Evolutionary conservation across 1,140 invertebrate genomes (phyloP).

Genomic region (Spodoptera litura): DNA sequence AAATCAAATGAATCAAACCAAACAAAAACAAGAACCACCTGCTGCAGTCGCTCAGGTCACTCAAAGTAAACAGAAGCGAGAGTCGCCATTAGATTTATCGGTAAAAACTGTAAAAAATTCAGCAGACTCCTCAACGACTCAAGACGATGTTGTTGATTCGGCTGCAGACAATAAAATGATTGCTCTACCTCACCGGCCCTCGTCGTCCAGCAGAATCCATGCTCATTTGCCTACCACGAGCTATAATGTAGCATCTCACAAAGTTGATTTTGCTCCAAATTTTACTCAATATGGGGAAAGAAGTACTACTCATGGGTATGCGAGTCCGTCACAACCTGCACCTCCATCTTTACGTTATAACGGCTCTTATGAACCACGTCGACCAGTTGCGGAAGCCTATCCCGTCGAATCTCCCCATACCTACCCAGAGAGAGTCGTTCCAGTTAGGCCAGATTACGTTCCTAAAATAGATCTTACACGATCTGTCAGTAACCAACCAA

Average conservation of each 20-base stretch:
- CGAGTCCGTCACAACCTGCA: conserved; percentile 56
- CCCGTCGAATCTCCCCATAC: conserved; percentile 73
- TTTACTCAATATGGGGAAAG: conserved; percentile 86
- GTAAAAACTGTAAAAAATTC: conserved; percentile 94
- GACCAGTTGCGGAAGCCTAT: conserved; percentile 64
- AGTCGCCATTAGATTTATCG: conserved; percentile 93
- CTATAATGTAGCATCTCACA: conserved; percentile 86
- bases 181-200: conserved; percentile 69
- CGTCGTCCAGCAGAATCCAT: conserved; percentile 61
- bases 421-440: conserved; percentile 65
- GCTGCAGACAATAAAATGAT: conserved; percentile 76
- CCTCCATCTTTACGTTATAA: conserved; percentile 68
- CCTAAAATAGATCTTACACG: conserved; percentile 84
- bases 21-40: conserved; percentile 89
- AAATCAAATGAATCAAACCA: conserved; percentile 82
- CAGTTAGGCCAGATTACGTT: conserved; percentile 75
- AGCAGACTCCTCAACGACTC: conserved; percentile 93
- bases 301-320: conserved; percentile 61
- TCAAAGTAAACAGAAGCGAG: conserved; percentile 86
- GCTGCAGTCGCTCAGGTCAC: conserved; percentile 73
- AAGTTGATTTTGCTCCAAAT: conserved; percentile 90
- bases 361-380: conserved; percentile 66
- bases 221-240: conserved; percentile 57
- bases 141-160: conserved; percentile 88
- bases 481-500: conserved; percentile 70